These are phyloP conservation scores for Neodon shergylaensis DNA, from an alignment of 2,113 vertebrate genomes.

Conservation along the genomic window DNA sequence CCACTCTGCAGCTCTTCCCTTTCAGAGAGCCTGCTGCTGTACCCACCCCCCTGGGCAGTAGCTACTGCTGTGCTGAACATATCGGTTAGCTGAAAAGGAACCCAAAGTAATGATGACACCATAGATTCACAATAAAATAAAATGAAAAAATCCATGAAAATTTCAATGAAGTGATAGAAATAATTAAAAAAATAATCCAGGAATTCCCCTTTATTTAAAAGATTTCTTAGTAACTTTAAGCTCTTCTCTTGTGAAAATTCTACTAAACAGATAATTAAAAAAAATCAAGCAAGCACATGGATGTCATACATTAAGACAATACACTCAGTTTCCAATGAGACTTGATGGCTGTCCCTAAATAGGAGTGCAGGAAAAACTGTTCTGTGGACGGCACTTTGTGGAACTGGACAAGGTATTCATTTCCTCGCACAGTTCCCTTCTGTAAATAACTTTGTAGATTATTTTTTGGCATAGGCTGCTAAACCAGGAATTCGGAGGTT, in stretches of 20 bases:
- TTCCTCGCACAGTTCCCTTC: not conserved
- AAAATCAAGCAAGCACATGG: not conserved
- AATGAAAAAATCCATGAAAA: not conserved
- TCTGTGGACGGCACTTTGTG: not conserved
- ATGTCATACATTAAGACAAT: not conserved
- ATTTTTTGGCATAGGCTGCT: not conserved
- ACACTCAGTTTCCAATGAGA: not conserved
- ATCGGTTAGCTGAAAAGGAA: not conserved
- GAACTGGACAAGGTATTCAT: not conserved
- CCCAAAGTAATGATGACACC: not conserved
- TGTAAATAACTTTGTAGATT: too few relatives aligned
- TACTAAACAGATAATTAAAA: not conserved
- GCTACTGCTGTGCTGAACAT: not conserved
- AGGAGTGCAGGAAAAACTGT: not conserved
- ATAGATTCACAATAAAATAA: not conserved
- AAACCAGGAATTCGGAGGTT: not conserved
- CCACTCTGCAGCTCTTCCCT: not conserved
- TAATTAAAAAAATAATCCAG: not conserved
- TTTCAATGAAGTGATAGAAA: not conserved
- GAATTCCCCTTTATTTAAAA: too few relatives aligned
- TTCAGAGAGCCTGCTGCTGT: not conserved
- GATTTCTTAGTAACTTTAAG: not conserved
- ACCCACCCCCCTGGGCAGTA: too few relatives aligned
- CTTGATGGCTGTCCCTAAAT: not conserved
- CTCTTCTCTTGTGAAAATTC: not conserved